These are phyloP conservation scores for Epizoanthus rinbou DNA, from an alignment of 92 coral and sea anemone species.

Conservation along the genomic window DNA sequence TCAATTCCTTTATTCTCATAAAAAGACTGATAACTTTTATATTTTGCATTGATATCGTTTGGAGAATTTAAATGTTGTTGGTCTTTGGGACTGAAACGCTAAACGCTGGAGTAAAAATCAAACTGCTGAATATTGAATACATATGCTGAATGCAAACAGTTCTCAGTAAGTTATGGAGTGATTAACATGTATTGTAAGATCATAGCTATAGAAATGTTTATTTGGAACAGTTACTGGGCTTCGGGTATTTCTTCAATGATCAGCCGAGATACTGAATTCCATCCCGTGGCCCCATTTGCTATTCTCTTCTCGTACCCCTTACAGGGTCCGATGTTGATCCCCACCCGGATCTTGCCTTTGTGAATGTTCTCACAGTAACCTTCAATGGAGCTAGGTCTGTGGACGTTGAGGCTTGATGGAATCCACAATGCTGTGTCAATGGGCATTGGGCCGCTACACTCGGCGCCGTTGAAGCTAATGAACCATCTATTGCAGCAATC, in stretches of 20 bases:
- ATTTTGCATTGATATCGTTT: too few relatives aligned
- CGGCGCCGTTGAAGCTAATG: conserved; percentile 1
- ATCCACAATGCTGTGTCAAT: background rate
- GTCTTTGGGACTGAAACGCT: too few relatives aligned
- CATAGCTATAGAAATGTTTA: too few relatives aligned
- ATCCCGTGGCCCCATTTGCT: background rate
- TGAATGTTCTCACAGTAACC: background rate
- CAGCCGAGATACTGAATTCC: conserved; percentile 6
- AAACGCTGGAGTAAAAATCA: too few relatives aligned
- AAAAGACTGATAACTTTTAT: too few relatives aligned
- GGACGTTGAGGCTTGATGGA: background rate
- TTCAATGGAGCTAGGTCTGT: conserved; percentile 1
- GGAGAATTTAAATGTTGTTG: too few relatives aligned
- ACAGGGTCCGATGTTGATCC: background rate
- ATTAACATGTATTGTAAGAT: too few relatives aligned
- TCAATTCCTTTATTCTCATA: too few relatives aligned
- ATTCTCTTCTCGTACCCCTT: background rate
- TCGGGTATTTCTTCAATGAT: background rate
- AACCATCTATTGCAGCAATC: background rate
- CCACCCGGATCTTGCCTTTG: conserved; percentile 9
- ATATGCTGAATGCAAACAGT: too few relatives aligned
- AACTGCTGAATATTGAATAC: too few relatives aligned
- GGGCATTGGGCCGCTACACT: background rate
- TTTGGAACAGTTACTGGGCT: background rate
- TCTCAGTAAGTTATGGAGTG: too few relatives aligned